Evolutionary conservation across 1,140 invertebrate genomes (phyloP), one percentile per base, ranked within the genome.

Genomic region (Octopus bimaculoides): DNA sequence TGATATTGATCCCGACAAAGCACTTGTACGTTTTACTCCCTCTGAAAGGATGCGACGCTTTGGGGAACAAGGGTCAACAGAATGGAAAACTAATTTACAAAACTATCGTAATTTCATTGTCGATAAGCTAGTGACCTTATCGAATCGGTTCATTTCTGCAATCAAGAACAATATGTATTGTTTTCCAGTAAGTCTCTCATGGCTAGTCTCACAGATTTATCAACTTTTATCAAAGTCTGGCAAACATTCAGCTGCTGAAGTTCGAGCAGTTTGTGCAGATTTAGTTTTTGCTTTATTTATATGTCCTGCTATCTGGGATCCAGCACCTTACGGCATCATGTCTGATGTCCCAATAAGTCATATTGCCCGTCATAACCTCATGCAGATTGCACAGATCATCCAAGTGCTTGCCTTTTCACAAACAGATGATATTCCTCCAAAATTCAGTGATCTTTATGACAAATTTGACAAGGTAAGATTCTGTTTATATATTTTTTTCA

Each of bases 261-360:
- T 89, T 1, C 75, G 88, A 71, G 85, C 89, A 17, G 88, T 99
- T 84, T 96, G 96, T 87, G 96, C 95, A 0, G 97, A 99, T 88
- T 91, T 99, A 26, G 94, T 99, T 12, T 96, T 99, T 88, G 95
- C 95, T 4, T 93, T 96, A 84, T 98, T 98, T 84, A 96, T 99
- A 80, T 99, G 97, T 87, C 96, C 97, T 9, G 97, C 97, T 0
- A 96, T 99, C 74, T 95, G 97, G 53, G 96, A 98, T 91, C 97
- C 98, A 0, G 97, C 99, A 90, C 94, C 96, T 1, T 95, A 97
- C 89, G 97, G 97, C n/a, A 96, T 99, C 75, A 96, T 95, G 0
- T 89, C 90, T 8, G 97, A 98, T 87, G 94, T 95, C 1, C 95
- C 96, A n/a, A 95, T 99, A 55, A 96, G 95, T 79, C 93, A 96